These are phyloP conservation scores for Limenitis camilla DNA, from an alignment of 2,888 invertebrate species.

Conservation along the genomic window DNA sequence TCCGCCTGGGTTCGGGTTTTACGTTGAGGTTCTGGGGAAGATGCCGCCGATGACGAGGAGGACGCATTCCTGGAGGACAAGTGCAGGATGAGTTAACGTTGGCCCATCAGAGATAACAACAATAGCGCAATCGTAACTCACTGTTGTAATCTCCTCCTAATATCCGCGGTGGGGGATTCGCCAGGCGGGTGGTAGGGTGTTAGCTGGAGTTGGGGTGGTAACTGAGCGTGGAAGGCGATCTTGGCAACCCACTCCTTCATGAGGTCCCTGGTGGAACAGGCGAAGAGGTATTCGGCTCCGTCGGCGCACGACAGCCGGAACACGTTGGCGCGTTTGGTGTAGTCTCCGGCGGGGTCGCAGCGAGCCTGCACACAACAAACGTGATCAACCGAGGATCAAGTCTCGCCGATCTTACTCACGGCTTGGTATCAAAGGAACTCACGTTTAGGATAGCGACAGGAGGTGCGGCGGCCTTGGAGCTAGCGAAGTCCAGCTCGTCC, in stretches of 20 bases:
- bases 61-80: constrained; percentile 50
- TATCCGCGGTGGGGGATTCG: constrained; percentile 66
- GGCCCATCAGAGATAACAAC: background rate
- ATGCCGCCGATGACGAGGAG: constrained; percentile 56
- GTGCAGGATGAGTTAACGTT: background rate
- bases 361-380: constrained; percentile 72
- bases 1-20: constrained; percentile 58
- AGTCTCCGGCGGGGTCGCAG: constrained; percentile 92
- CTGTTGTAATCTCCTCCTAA: constrained; percentile 50
- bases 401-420: background rate
- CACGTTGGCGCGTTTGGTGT: constrained; percentile 95
- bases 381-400: background rate
- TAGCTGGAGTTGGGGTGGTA: constrained; percentile 92
- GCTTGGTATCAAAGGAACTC: constrained; percentile 15
- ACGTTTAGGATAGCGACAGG: constrained; percentile 84
- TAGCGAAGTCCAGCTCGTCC: constrained; percentile 91
- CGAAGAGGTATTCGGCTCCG: constrained; percentile 94
- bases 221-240: constrained; percentile 92
- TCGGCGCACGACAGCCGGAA: constrained; percentile 91
- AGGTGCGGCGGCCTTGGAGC: constrained; percentile 90
- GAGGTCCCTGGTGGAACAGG: constrained; percentile 80
- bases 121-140: constrained; percentile 29
- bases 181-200: constrained; percentile 80
- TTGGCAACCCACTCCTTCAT: constrained; percentile 94
- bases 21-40: constrained; percentile 51